Base-by-base conservation (phyloP, 2,113 vertebrate genomes). In the Prionailurus viverrinus region DNA sequence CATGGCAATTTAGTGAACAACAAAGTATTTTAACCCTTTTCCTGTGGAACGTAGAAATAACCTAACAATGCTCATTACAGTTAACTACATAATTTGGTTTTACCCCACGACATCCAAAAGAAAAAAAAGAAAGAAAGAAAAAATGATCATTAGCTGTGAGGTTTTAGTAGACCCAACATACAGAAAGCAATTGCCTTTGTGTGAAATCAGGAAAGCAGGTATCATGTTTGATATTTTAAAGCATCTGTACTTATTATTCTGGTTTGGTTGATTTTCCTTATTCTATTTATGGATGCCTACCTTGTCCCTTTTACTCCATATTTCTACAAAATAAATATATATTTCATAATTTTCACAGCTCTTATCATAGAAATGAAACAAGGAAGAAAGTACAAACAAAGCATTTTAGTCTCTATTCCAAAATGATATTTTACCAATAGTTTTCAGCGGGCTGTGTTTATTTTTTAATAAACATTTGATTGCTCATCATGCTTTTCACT, bases 401-500 rank as follows among this genome's bases (percentile, higher is more conserved):
- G 25, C 4, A 84, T 73, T 88, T 85, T 45, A 73, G 31, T 69
- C 33, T 65, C 48, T 13, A 51, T 16, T 19, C 1, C n/a, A 9
- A 83, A 39, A 82, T 73, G 45, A 51, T 21, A 18, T 25, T 33
- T n/a, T 81, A 14, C 9, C 3, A 63, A 61, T 87, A 27, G 41
- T 94, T 89, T 79, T 27, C 48, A 73, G 36, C 33, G 6, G 7
- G 23, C 51, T 80, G 11, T 29, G 58, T 86, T 27, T n/a, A 58
- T 89, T 86, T 89, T 41, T 66, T 73, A 45, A 76, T 79, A 93
- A 81, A 39, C 48, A 89, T 51, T 86, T 66, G 33, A n/a, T n/a
- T 78, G 9, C 6, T 25, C 18, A 29, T 41, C 63, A 45, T 76
- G 45, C 53, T 55, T 82, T 74, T 79, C 3, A 63, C 39, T 23